phyloP scores from a whole-genome alignment of 1,140 invertebrate species.

The Papilio polytes region DNA sequence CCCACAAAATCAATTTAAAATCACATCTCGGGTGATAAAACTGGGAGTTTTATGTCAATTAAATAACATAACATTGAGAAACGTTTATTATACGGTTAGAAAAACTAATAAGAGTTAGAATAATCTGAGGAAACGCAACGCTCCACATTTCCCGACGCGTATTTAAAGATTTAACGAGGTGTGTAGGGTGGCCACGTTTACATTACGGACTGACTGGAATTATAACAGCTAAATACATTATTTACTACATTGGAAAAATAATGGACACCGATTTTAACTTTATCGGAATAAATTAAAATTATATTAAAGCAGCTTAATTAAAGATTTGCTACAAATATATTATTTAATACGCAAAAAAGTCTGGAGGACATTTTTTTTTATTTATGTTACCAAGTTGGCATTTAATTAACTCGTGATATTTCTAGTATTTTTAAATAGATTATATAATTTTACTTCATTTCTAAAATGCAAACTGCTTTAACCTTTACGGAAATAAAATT shows the following conservation, averaged over 20 bases:
- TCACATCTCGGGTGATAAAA: slow-evolving; percentile 11
- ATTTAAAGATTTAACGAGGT: slow-evolving; percentile 1
- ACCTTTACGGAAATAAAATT: neutral
- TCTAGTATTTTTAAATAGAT: neutral
- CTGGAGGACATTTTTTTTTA: neutral
- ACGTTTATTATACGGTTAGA: slow-evolving; percentile 3
- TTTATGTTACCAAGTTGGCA: neutral
- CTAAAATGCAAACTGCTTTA: slow-evolving; percentile 6
- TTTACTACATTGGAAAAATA: too few relatives aligned
- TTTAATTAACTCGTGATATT: neutral
- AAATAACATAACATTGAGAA: slow-evolving; percentile 6
- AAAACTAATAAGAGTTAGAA: neutral
- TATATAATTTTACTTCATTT: neutral
- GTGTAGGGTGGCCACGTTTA: neutral
- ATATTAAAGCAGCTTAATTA: neutral
- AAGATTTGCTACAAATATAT: neutral
- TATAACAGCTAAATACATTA: too few relatives aligned
- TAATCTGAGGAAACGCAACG: neutral
- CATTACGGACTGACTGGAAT: neutral
- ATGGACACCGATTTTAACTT: too few relatives aligned
- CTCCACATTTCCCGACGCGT: slow-evolving; percentile 2
- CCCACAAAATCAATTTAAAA: slow-evolving; percentile 3
- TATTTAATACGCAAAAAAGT: neutral
- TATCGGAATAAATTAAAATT: neutral
- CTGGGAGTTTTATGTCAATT: neutral